Evolutionary conservation across 2,888 invertebrate genomes (phyloP).

Genomic region (Deilephila porcellus): DNA sequence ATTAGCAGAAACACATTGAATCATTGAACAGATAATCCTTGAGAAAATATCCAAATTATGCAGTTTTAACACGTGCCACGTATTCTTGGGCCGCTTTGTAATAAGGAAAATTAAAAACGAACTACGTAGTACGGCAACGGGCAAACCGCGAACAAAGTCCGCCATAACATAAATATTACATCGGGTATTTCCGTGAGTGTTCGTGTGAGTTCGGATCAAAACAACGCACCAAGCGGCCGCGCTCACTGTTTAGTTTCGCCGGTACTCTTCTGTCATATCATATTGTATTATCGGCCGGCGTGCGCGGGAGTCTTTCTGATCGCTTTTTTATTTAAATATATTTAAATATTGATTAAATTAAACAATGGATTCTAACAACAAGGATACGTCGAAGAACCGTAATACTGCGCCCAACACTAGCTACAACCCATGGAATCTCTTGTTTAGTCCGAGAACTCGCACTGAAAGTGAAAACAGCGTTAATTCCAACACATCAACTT

Average conservation of each 20-base stretch:
- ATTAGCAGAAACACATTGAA: neutral
- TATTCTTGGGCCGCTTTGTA: constrained; percentile 30
- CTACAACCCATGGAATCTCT: constrained; percentile 77
- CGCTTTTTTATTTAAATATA: constrained; percentile 27
- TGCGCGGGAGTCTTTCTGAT: constrained; percentile 54
- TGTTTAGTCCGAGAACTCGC: constrained; percentile 70
- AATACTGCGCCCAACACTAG: constrained; percentile 55
- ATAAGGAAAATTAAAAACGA: constrained; percentile 40
- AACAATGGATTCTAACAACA: constrained; percentile 68
- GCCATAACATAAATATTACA: constrained; percentile 58
- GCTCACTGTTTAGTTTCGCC: constrained; percentile 53
- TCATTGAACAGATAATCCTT: neutral
- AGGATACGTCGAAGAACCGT: constrained; percentile 57
- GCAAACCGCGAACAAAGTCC: constrained; percentile 62
- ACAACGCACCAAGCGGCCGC: constrained; percentile 57
- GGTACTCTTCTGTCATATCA: constrained; percentile 57
- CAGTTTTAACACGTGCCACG: neutral
- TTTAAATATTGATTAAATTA: constrained; percentile 39
- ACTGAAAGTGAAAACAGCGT: constrained; percentile 78
- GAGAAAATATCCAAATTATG: neutral
- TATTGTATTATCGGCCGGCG: constrained; percentile 64
- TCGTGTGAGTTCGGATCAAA: constrained; percentile 73
- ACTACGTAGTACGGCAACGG: constrained; percentile 40
- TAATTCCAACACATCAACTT: constrained; percentile 63
- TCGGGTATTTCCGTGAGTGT: constrained; percentile 67